Base-by-base conservation (phyloP, 2,888 invertebrate species). In the Scaptomyza tumidula region DNA sequence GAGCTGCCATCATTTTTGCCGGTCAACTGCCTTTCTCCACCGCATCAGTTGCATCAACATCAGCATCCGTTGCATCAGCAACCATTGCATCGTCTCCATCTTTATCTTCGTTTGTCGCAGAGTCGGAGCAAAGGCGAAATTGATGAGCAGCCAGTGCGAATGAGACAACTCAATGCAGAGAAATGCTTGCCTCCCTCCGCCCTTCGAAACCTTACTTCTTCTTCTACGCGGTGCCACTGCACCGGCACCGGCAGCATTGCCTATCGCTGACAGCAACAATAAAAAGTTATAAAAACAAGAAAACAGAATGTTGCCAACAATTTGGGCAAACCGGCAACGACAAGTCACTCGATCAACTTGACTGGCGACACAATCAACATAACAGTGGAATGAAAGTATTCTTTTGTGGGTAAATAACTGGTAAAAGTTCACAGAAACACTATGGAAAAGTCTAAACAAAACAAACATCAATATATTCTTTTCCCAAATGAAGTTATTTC, bases 321-420 rank as follows among this genome's bases (percentile, higher is more conserved):
- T 88, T 82, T 68, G 57, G 78, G 52, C 75, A 53, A 49, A 13
- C 55, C 43, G 64, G 59, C 63, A 75, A 78, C 79, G 79, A 87
- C 79, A 69, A 87, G 80, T 83, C 83, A 86, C 73, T 88, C 84
- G 86, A 82, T 82, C 88, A 88, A 86, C 45, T 66, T 43, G 27
- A 86, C 48, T 66, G 45, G 16, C 37, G 39, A 33, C 27, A 37
- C 54, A 56, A 37, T 16, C 54, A 37, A 11, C 37, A 10, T 10
- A 3, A 66, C 63, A 16, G 37, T 63, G 66, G 63, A 31, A 19
- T 3, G 3, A 33, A 33, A 33, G 10, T 33, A 10, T 2, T 10
- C 10, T 33, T 33, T 33, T 10, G 10, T 31, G 9, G 7, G 31
- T n/a, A n/a, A n/a, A n/a, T n/a, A n/a, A n/a, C n/a, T n/a, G n/a